phyloP scores from a whole-genome alignment of 2,888 invertebrate species.

The Drosophila affinis region DNA sequence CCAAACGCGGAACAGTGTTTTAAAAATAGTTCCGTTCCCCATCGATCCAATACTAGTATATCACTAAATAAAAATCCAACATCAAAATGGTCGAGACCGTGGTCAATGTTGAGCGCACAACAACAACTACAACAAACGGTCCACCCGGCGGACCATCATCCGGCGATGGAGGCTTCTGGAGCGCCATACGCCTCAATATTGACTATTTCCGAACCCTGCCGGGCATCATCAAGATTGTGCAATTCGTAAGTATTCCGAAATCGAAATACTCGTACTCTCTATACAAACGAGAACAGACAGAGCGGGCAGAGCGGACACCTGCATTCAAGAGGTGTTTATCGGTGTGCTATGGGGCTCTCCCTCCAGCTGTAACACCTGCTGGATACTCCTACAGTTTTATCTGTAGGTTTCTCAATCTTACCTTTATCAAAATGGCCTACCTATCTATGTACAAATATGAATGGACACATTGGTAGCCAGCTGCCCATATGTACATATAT shows the following conservation, averaged over 20 bases:
- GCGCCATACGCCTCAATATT: conserved; percentile 90
- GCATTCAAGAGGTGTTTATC: not conserved
- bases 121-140: conserved; percentile 81
- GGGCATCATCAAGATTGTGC: conserved; percentile 91
- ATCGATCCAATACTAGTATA: conserved; percentile 20
- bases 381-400: conserved; percentile 24
- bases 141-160: conserved; percentile 76
- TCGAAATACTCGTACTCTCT: too few species aligned
- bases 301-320: not conserved
- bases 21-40: conserved; percentile 53
- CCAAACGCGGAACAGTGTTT: conserved; percentile 52
- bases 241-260: conserved; percentile 88
- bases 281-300: too few species aligned
- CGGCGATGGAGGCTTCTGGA: conserved; percentile 84
- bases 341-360: not conserved
- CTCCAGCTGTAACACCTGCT: not conserved
- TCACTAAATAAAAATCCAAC: conserved; percentile 22
- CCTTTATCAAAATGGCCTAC: conserved; percentile 1
- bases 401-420: conserved; percentile 1
- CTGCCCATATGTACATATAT: too few species aligned
- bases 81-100: conserved; percentile 93
- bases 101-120: conserved; percentile 90
- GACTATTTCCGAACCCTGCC: conserved; percentile 92
- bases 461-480: not conserved
- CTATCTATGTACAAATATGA: not conserved